Evolutionary conservation across 2,888 invertebrate species (phyloP).

Genomic region (Drosophila rubida): DNA sequence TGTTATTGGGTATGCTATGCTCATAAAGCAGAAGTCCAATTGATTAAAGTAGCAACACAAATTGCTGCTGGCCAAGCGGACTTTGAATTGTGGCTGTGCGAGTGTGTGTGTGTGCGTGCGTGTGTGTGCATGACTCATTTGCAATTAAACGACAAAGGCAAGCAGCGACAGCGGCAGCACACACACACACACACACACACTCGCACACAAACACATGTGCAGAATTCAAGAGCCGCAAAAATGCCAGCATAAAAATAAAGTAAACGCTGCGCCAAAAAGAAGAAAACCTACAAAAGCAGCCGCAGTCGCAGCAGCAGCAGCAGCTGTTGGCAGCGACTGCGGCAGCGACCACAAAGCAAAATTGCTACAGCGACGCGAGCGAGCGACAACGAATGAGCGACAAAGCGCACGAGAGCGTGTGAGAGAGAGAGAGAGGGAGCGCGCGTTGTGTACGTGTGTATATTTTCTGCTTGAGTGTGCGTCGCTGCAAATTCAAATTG

Average conservation of each 20-base stretch:
- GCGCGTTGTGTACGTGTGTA: neutral
- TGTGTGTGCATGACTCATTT: constrained; percentile 64
- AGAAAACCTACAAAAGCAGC: constrained; percentile 78
- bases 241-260: constrained; percentile 80
- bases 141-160: constrained; percentile 65
- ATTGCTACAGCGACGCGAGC: constrained; percentile 3
- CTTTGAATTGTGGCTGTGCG: constrained; percentile 44
- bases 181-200: constrained; percentile 3
- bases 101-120: constrained; percentile 5
- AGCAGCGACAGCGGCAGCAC: constrained; percentile 21
- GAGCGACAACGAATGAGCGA: constrained; percentile 8
- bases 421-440: neutral
- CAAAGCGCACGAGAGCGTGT: neutral
- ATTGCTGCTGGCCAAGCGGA: constrained; percentile 42
- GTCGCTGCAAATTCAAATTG: constrained; percentile 68
- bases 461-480: constrained; percentile 28
- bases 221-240: constrained; percentile 75
- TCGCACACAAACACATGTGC: constrained; percentile 19
- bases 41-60: constrained; percentile 65
- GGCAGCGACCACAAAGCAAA: constrained; percentile 31
- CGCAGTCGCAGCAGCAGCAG: constrained; percentile 33
- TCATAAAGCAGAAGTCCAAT: constrained; percentile 57
- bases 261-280: constrained; percentile 62
- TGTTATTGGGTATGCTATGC: constrained; percentile 1
- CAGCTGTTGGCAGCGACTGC: constrained; percentile 27